phyloP scores from a whole-genome alignment of 2,888 invertebrate genomes.

The Coleophora flavipennella region DNA sequence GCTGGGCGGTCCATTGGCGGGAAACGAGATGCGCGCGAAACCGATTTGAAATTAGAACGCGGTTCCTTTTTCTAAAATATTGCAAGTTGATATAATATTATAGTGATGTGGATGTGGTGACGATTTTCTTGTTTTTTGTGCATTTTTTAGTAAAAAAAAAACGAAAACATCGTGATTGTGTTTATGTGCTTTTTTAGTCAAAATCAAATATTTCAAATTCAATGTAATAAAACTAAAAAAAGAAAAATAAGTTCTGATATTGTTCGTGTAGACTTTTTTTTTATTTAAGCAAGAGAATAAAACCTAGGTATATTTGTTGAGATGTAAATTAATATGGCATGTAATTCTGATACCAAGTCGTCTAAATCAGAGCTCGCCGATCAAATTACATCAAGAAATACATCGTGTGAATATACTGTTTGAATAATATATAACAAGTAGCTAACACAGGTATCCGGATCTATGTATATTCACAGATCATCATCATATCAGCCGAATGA shows the following conservation, averaged over 20 bases:
- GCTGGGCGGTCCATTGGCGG: constrained; percentile 37
- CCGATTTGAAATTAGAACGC: neutral
- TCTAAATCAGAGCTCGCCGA: constrained; percentile 39
- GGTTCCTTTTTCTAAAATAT: neutral
- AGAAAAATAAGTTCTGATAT: too few species aligned
- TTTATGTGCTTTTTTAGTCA: neutral
- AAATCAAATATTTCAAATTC: neutral
- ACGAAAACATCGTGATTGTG: too few species aligned
- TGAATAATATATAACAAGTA: too few species aligned
- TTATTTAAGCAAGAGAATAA: too few species aligned
- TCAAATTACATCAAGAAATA: constrained; percentile 32
- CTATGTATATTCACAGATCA: too few species aligned
- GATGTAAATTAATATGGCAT: constrained; percentile 55
- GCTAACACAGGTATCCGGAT: too few species aligned
- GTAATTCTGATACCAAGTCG: constrained; percentile 49
- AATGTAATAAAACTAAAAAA: too few species aligned
- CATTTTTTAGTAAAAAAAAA: too few species aligned
- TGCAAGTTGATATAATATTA: neutral
- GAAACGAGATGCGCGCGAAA: neutral
- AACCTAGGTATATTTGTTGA: neutral
- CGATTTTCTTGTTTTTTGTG: too few species aligned
- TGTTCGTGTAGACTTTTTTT: too few species aligned
- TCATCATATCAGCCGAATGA: too few species aligned
- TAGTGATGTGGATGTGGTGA: constrained; percentile 3
- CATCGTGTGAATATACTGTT: constrained; percentile 34